Evolutionary conservation across 1,140 invertebrate species (phyloP), one percentile per base, ranked within the genome.

Genomic region (Archivesica marissinica): DNA sequence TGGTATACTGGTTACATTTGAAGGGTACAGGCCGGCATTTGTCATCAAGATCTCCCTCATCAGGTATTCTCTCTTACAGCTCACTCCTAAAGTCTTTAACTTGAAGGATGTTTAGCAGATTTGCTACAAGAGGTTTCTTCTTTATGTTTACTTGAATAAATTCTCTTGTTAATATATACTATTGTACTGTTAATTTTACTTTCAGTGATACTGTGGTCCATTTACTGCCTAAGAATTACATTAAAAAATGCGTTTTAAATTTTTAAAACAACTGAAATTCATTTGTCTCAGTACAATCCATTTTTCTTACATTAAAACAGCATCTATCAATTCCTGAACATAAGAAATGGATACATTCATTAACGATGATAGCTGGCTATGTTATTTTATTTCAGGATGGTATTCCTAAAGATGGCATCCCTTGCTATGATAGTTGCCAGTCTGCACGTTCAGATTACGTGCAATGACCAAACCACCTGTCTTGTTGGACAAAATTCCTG

Each of bases 341-440:
- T n/a, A n/a, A n/a, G n/a, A n/a, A n/a, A n/a, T n/a, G n/a, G n/a
- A n/a, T n/a, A n/a, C n/a, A n/a, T n/a, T n/a, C n/a, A n/a, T n/a
- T n/a, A n/a, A n/a, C n/a, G n/a, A n/a, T n/a, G n/a, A 59, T 59
- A n/a, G 7, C 7, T 59, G 7, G 20, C 23, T 64, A 13, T 64
- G 9, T 15, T 64, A 64, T 44, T 44, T 39, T 82, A n/a, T 74
- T 79, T 30, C 75, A 91, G 90, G 72, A 89, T 84, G 33, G 88
- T 97, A 9, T 95, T 97, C 59, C 90, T 97, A 15, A 94, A 97
- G 33, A 93, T 97, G 1, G 96, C 96, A 0, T 97, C 97, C 0
- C 91, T 98, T 0, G 95, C 94, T 0, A 96, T 97, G 1, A 93
- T 97, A 0, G 93, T 97, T 13, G 95, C 95, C 56, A 96, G 96